Evolutionary conservation across 2,797 vertebrate genomes (phyloP).

Genomic region (Epinephelus awoara): DNA sequence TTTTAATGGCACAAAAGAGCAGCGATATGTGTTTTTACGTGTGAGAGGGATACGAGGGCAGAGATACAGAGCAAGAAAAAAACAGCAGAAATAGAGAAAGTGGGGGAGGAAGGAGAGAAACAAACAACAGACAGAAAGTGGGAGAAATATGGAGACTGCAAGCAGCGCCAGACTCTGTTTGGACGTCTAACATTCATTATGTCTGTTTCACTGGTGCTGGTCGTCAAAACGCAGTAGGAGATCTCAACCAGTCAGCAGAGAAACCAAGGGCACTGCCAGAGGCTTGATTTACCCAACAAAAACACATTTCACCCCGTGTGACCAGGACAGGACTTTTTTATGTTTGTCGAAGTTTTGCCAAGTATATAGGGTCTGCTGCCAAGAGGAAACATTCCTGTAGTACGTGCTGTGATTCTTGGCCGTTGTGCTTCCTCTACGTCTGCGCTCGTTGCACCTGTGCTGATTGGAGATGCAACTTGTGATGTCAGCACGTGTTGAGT

Average conservation of each 20-base stretch:
- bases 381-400: conserved; percentile 48
- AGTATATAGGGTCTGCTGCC: conserved; percentile 48
- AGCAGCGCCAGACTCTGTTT: conserved; percentile 57
- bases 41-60: background rate
- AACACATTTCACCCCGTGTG: conserved; percentile 66
- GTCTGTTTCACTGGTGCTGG: conserved; percentile 63
- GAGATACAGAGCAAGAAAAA: background rate
- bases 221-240: conserved; percentile 67
- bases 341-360: conserved; percentile 66
- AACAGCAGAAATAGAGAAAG: background rate
- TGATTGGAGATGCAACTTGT: background rate
- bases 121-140: conserved; percentile 34
- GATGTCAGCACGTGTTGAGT: conserved; percentile 38
- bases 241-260: conserved; percentile 63
- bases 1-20: conserved; percentile 29
- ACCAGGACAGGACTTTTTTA: conserved; percentile 61
- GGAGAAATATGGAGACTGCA: conserved; percentile 60
- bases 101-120: conserved; percentile 19
- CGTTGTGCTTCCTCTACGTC: conserved; percentile 9
- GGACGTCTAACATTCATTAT: conserved; percentile 75
- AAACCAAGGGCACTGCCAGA: conserved; percentile 66
- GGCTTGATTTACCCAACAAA: conserved; percentile 76
- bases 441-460: background rate
- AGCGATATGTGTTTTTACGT: conserved; percentile 33
- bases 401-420: conserved; percentile 34